Evolutionary conservation across 2,888 invertebrate genomes (phyloP), one percentile per base, ranked within the genome.

Genomic region (Syrista parreyssii): DNA sequence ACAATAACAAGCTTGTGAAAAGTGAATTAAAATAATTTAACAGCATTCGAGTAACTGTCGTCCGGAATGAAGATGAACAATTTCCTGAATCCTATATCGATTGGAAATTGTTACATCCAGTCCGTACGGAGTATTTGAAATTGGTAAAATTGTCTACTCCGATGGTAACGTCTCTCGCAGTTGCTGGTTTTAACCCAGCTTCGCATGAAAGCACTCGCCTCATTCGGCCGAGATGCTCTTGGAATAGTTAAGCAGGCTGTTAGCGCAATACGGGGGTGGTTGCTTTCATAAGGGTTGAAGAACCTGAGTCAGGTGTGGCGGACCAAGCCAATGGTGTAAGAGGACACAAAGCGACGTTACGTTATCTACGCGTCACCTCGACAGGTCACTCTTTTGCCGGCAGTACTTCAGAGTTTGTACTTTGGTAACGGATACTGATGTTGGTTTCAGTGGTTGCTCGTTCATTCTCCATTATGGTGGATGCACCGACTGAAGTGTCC

Each of bases 181-280:
- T 71, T 71, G 71, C 71, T 31, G 71, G 23, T 71, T 32, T 71
- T 71, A 71, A 71, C 71, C 71, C 71, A 71, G 71, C 71, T 71
- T 11, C 32, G 71, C 71, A 31, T 71, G 71, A 71, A 71, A 71
- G 71, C 71, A 71, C 31, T 71, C 71, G 71, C 71, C 71, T 31
- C 71, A 15, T 71, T 33, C 32, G 78, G 76, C 72, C 72, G 68
- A 73, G 69, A 80, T 76, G 79, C 74, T 79, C 74, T 55, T 75
- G 77, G 81, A 79, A 81, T 81, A 79, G 79, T 79, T 79, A 77
- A 81, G 73, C 78, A 76, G 79, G 68, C 76, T 76, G 79, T 78
- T 78, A 75, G 75, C 68, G 75, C 68, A 33, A 71, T 71, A 71
- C 15, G 15, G 69, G 69, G 32, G 12, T 12, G 71, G 71, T 55